Conservation (phyloP, 2,888 invertebrate species). For the Aleiodes alternator region DNA sequence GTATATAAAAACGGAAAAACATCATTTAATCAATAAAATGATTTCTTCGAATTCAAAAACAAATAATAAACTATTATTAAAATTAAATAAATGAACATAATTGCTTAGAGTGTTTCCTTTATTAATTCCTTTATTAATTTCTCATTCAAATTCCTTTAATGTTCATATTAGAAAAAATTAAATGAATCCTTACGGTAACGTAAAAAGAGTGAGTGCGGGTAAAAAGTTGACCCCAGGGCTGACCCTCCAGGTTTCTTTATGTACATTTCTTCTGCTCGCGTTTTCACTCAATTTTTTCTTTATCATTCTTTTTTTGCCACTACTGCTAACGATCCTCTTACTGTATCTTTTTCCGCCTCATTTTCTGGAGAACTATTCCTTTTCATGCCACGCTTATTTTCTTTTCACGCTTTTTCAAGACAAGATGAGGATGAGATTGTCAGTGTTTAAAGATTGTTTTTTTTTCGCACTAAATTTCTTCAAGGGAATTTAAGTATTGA, state of each 20-base stretch:
- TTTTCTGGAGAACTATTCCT: conserved; percentile 4
- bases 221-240: conserved; percentile 4
- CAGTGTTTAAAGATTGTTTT: too few species aligned
- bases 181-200: background rate
- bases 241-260: background rate
- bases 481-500: too few species aligned
- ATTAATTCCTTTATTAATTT: too few species aligned
- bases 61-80: too few species aligned
- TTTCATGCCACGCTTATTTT: background rate
- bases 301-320: too few species aligned
- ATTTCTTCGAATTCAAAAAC: too few species aligned
- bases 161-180: background rate
- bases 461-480: background rate
- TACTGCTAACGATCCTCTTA: conserved; percentile 6
- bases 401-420: background rate
- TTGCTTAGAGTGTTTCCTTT: too few species aligned
- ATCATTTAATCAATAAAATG: too few species aligned
- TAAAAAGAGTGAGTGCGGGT: background rate
- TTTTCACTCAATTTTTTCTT: too few species aligned
- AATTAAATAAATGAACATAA: too few species aligned
- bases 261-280: conserved; percentile 3
- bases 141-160: background rate
- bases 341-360: background rate
- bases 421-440: background rate
- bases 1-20: too few species aligned